phyloP scores from a whole-genome alignment of 2,113 vertebrate species.

The Bujurquina vittata region DNA sequence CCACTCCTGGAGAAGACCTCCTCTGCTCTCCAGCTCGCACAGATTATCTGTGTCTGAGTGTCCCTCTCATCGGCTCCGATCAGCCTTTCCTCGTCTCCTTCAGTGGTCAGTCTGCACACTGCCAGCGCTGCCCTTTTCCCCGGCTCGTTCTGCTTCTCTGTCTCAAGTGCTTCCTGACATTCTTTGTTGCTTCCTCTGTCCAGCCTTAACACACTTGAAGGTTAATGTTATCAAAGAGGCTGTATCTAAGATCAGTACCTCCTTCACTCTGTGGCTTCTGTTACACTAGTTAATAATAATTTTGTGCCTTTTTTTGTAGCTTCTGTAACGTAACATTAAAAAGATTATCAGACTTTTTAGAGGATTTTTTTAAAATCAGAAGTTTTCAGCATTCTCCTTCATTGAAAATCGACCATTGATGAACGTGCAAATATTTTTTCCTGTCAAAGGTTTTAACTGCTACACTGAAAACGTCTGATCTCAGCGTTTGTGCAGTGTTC shows the following conservation, averaged over 20 bases:
- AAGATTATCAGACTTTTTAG: not conserved
- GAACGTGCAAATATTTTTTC: not conserved
- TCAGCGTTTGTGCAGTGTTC: not conserved
- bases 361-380: not conserved
- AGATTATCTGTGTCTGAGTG: not conserved
- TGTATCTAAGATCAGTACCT: not conserved
- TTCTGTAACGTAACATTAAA: not conserved
- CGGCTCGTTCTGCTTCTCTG: not conserved
- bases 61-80: not conserved
- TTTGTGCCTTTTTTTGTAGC: not conserved
- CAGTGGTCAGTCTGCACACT: not conserved
- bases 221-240: not conserved
- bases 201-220: not conserved
- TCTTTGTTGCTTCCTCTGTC: not conserved
- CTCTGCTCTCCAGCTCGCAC: not conserved
- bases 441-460: not conserved
- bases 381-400: not conserved
- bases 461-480: not conserved
- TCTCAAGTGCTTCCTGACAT: not conserved
- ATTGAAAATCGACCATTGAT: not conserved
- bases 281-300: not conserved
- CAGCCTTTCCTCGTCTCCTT: not conserved
- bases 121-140: not conserved
- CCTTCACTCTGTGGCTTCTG: not conserved
- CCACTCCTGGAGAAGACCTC: not conserved